Conservation (phyloP, 2,797 vertebrate genomes). For the Phoxinus dragarum region DNA sequence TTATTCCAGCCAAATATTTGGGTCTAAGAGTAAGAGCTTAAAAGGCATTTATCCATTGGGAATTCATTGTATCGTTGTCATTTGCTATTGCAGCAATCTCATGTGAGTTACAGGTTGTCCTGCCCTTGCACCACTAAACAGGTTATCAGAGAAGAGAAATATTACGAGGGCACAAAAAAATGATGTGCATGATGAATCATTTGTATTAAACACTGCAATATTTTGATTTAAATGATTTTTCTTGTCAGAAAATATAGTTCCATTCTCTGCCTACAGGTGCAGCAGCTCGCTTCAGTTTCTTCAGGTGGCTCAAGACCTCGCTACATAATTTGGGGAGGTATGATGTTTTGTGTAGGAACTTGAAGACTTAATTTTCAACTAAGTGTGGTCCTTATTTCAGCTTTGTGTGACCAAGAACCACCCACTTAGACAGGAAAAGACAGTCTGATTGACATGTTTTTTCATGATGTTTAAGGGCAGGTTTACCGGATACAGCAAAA, state of each 20-base stretch:
- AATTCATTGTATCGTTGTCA: background rate
- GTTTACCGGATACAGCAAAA: background rate
- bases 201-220: background rate
- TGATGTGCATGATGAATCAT: background rate
- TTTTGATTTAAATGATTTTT: background rate
- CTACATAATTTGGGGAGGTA: slow-evolving; percentile 84
- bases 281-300: slow-evolving; percentile 91
- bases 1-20: background rate
- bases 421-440: background rate
- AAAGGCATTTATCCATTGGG: background rate
- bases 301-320: slow-evolving; percentile 84
- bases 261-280: slow-evolving; percentile 78
- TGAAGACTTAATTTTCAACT: background rate
- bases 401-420: background rate
- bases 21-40: background rate
- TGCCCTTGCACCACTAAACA: background rate
- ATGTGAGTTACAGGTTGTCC: background rate
- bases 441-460: background rate
- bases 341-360: background rate
- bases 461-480: slow-evolving; percentile 9
- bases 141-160: background rate
- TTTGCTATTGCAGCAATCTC: background rate
- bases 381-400: background rate
- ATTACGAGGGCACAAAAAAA: background rate
- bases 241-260: background rate